These are phyloP conservation scores for Hemicrepidius hirtus DNA, from an alignment of 2,888 invertebrate genomes.

Conservation along the genomic window DNA sequence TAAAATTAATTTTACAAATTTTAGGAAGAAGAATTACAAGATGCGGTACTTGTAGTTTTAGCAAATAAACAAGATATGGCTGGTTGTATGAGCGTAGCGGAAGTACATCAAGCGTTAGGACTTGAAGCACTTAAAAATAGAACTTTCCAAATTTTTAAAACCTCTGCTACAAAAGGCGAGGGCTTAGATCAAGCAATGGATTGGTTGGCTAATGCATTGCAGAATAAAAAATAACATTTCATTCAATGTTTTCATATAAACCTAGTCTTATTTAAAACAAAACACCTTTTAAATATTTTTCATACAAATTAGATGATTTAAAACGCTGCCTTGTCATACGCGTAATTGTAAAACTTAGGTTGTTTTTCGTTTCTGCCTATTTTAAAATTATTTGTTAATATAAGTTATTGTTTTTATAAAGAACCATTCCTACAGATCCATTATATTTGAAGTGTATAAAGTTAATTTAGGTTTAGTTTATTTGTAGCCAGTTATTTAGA, in stretches of 20 bases:
- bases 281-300: slow-evolving; percentile 13
- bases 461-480: slow-evolving; percentile 26
- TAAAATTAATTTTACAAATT: slow-evolving; percentile 50
- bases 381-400: background rate
- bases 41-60: slow-evolving; percentile 95
- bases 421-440: slow-evolving; percentile 30
- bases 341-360: background rate
- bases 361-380: slow-evolving; percentile 6
- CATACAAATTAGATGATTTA: slow-evolving; percentile 1
- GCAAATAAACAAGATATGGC: slow-evolving; percentile 99
- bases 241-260: slow-evolving; percentile 53
- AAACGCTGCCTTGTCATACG: background rate
- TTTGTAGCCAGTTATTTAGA: slow-evolving; percentile 23
- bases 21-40: slow-evolving; percentile 97
- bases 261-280: slow-evolving; percentile 38
- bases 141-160: slow-evolving; percentile 99
- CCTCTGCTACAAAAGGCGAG: slow-evolving; percentile 98
- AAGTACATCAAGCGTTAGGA: slow-evolving; percentile 97
- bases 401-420: slow-evolving; percentile 16
- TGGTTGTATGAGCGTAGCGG: slow-evolving; percentile 96
- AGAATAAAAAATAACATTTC: slow-evolving; percentile 86
- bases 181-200: slow-evolving; percentile 99
- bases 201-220: slow-evolving; percentile 95
- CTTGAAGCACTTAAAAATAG: slow-evolving; percentile 95
- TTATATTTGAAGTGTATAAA: slow-evolving; percentile 17